A percentile compares a stretch with the other conserved stretches of the same genome.
phyloP scores from a whole-genome alignment of 2,113 vertebrate species.

The Solenodon paradoxus region DNA sequence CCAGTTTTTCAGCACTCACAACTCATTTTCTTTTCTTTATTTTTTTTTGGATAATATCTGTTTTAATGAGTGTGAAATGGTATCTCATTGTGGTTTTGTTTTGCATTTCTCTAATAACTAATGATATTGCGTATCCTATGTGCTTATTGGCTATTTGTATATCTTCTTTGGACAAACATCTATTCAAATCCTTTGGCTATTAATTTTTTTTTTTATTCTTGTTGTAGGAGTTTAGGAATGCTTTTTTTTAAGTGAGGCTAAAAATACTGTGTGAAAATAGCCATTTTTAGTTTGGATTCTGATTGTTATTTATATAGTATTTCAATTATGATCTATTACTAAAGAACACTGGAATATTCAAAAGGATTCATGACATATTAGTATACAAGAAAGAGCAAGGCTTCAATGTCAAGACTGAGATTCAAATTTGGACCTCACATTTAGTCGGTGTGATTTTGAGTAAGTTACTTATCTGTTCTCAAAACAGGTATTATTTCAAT shows the following conservation, averaged over 20 bases:
- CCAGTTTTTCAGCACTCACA: background rate
- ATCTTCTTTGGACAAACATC: constrained; percentile 1
- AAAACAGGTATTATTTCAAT: constrained; percentile 40
- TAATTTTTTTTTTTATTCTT: background rate
- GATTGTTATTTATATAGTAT: background rate
- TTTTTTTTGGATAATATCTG: constrained; percentile 7
- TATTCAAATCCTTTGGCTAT: constrained; percentile 8
- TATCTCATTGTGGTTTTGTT: background rate
- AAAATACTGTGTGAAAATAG: constrained; percentile 17
- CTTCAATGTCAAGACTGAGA: background rate
- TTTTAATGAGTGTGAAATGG: background rate
- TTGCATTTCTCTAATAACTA: constrained; percentile 25
- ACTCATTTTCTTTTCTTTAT: background rate
- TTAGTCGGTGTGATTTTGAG: constrained; percentile 23
- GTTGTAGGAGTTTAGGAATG: constrained; percentile 14
- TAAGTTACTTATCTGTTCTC: constrained; percentile 10
- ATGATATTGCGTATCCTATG: background rate
- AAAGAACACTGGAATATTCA: constrained; percentile 16
- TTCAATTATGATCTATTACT: background rate
- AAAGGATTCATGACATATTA: constrained; percentile 26
- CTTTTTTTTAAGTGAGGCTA: background rate
- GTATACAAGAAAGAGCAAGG: constrained; percentile 8
- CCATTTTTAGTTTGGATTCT: constrained; percentile 50
- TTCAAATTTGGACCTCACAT: constrained; percentile 9
- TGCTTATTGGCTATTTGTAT: background rate